Conservation (phyloP, 2,797 vertebrate species). For the Tapirus indicus region DNA sequence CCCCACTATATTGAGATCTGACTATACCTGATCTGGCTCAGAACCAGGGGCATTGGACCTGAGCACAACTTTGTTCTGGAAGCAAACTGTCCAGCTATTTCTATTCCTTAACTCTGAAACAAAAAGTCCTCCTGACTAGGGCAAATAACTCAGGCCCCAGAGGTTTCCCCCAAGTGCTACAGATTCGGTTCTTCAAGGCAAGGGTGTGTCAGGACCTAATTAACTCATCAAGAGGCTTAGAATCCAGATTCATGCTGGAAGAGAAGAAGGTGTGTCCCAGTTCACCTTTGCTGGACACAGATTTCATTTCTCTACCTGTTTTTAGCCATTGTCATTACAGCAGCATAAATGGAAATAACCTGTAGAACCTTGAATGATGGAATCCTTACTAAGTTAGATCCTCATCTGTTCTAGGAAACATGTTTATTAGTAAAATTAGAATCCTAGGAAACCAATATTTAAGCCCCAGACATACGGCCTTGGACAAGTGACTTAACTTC, state of each 20-base stretch:
- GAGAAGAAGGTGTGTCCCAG: neutral
- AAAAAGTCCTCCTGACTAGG: neutral
- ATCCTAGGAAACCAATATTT: neutral
- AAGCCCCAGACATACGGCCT: neutral
- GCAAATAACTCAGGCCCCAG: neutral
- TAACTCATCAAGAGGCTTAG: neutral
- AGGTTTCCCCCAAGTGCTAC: neutral
- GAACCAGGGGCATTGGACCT: neutral
- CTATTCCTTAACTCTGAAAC: neutral
- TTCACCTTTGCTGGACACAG: neutral
- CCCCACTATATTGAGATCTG: neutral
- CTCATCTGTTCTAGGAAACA: neutral
- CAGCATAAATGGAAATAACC: neutral
- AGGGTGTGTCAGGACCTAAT: neutral
- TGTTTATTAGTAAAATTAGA: neutral
- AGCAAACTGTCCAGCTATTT: neutral
- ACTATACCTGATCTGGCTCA: neutral
- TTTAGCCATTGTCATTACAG: neutral
- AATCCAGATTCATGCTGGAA: neutral
- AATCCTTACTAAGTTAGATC: neutral
- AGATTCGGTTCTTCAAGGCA: neutral
- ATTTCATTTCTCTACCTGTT: neutral
- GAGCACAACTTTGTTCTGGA: neutral
- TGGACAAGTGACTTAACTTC: neutral
- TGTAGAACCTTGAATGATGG: neutral